Evolutionary conservation across 2,113 vertebrate genomes (phyloP), one percentile per base, ranked within the genome.

Genomic region (Malurus elegans): DNA sequence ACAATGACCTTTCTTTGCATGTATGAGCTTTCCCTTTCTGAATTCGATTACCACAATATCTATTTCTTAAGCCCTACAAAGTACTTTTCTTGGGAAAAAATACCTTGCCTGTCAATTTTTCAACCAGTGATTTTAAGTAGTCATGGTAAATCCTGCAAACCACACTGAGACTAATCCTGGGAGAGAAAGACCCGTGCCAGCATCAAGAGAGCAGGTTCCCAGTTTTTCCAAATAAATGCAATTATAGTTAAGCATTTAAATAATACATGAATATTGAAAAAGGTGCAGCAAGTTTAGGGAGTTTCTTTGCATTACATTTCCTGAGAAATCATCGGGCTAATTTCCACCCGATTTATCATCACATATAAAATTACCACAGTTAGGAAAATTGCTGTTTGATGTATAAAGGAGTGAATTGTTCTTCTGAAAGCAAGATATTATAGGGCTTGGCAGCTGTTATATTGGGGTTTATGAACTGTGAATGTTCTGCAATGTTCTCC

Each of bases 341-440:
- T 92, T 95, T 88, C 86, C 60, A 93, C 83, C 11, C 0, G 80
- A 92, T 93, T 93, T 93, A 93, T 97, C 90, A 62, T 80, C 91
- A 34, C 69, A 29, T 51, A 44, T 69, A 86, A 91, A 97, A 95
- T 95, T 75, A 81, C 86, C 6, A 31, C 88, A 87, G 91, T 96
- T 95, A 91, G 91, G 95, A 91, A 95, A 96, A 94, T 95, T 94
- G 69, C 89, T 60, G 53, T 95, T 96, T 95, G 76, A 78, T 95
- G 47, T 83, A 86, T 80, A 44, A 95, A 95, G 75, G 75, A 47
- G 56, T 9, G 95, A 83, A 94, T 93, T 95, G 94, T 97, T 96
- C 95, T 80, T 93, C 88, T 78, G 72, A 83, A 94, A 92, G 67
- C 29, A 38, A 94, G 82, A 14, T 66, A 18, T 88, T 92, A 83